Base-by-base conservation (phyloP, 2,888 invertebrate species). In the Drosophila paracracens region DNA sequence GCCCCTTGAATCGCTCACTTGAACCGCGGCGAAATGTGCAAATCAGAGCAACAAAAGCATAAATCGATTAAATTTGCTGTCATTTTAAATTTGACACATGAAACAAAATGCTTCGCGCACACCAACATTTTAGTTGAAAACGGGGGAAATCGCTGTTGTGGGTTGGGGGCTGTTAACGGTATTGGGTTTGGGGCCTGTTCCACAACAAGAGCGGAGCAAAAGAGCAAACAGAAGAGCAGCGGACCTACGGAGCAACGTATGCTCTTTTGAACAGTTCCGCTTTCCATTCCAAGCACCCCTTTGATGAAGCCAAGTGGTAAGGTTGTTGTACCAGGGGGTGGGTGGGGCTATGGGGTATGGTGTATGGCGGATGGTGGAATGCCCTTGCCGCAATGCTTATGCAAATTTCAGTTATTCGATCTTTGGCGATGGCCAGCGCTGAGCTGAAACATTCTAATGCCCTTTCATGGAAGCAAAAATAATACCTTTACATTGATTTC, bases 21-120 rank as follows among this genome's bases (percentile, higher is more conserved):
- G 65, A 58, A 58, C 16, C 52, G 48, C 51, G 35, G 36, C 35
- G 48, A 54, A 50, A 56, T 74, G 68, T 77, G 75, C 60, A 76
- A 73, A 76, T 67, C 64, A 64, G 70, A 51, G 66, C 68, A 83
- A 87, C 82, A 83, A 81, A 71, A 70, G 74, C 77, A 88, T 91
- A 89, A 89, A 91, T 91, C 91, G 91, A 92, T 91, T 90, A 91
- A 89, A 91, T 82, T 84, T 81, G 81, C 91, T 92, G 92, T 91
- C 91, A 90, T 89, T 89, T 89, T 84, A 87, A 81, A 90, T 91
- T 91, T 92, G 89, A 91, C 87, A 91, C 88, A 82, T 87, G 86
- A 83, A 83, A 79, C 83, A 83, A 79, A 83, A 86, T 79, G 77
- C 63, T 75, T 62, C 61, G 25, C 21, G 29, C 43, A 18, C 31